phyloP scores from a whole-genome alignment of 2,888 invertebrate species.

The Chrysolina haemoptera region DNA sequence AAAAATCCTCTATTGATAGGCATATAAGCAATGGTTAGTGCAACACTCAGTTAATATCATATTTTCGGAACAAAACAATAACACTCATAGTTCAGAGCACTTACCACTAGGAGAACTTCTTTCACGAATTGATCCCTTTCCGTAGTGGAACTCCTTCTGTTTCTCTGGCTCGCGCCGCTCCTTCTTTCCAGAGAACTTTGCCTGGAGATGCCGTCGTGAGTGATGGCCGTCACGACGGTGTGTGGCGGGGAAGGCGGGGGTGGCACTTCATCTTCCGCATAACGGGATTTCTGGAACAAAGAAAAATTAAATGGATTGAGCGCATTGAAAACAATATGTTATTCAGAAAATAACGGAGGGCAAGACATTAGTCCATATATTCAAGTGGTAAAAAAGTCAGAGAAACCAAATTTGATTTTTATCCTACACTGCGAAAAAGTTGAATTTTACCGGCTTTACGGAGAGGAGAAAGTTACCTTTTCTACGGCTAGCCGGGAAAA shows the following conservation, averaged over 20 bases:
- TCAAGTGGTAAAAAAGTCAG: no score
- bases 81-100: conserved; percentile 32
- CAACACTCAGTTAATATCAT: no score
- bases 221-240: conserved; percentile 51
- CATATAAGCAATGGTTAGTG: no score
- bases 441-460: no score
- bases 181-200: conserved; percentile 68
- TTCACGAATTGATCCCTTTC: conserved; percentile 59
- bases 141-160: conserved; percentile 58
- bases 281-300: conserved; percentile 72
- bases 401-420: no score
- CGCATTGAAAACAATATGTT: not conserved
- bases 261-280: conserved; percentile 71
- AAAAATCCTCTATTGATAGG: no score
- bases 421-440: no score
- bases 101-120: conserved; percentile 53
- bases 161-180: conserved; percentile 5
- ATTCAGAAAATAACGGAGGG: not conserved
- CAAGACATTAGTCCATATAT: no score
- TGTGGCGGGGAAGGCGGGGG: conserved; percentile 73
- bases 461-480: no score
- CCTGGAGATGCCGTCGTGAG: conserved; percentile 53
- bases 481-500: no score
- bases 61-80: no score
- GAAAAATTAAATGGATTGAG: conserved; percentile 22